Base-by-base conservation (phyloP, 2,797 vertebrate species). In the Gobionotothen gibberifrons region DNA sequence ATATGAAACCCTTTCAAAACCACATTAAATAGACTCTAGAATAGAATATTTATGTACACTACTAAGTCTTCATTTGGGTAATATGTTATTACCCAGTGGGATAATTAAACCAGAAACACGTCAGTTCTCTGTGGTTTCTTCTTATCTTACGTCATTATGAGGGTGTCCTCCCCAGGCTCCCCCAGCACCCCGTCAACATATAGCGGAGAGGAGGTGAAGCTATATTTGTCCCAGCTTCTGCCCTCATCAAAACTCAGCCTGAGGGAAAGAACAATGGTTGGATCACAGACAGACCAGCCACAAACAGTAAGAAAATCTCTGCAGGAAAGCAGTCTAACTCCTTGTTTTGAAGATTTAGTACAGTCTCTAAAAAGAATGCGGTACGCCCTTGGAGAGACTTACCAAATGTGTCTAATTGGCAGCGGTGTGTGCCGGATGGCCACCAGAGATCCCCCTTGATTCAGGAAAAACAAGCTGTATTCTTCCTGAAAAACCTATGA, bases 161-260 rank as follows among this genome's bases (percentile, higher is more conserved):
- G 95, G 43, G 96, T 97, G 92, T 97, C 97, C 83, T 98, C 97
- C 85, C 97, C 97, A 49, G 97, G 97, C 77, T 98, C 97, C 63
- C 97, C 97, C 70, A 98, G 89, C 81, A 98, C 96, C 21, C 97
- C 97, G 48, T 98, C 97, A 58, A 98, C 97, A 85, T 97, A 97
- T 47, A 98, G 95, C 0, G 96, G 97, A 68, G 96, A 96, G 40
- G 96, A 96, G 63, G 97, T 98, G 88, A 98, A 98, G 89, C 96
- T 97, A 89, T 97, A 98, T 85, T 97, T 97, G 92, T 95, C 96
- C 97, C 97, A 98, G 76, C 95, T 95, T 88, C 92, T 94, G 64
- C 97, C 97, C 92, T 97, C 97, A 94, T 98, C 97, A 93, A 98
- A 98, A 95, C 97, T 98, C 83, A 98, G 89, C 97, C 97, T 98